These are phyloP conservation scores for Alloplasta piceator DNA, from an alignment of 2,888 invertebrate genomes.

Conservation along the genomic window DNA sequence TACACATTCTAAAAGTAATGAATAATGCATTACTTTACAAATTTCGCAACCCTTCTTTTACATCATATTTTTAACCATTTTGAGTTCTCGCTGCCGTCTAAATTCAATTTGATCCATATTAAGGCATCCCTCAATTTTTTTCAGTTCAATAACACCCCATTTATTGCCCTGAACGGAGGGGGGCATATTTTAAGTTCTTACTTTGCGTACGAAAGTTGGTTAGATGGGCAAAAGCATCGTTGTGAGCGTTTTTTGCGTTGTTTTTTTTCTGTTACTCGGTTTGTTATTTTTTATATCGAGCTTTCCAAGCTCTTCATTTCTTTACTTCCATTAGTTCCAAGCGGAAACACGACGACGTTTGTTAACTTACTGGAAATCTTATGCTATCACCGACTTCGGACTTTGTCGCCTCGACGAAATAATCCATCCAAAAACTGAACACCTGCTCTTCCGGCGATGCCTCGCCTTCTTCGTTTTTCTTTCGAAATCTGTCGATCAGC, in stretches of 20 bases:
- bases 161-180: conserved; percentile 11
- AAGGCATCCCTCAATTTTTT: too few relatives aligned
- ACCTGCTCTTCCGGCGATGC: conserved; percentile 92
- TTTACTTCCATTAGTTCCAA: conserved; percentile 69
- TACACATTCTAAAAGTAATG: too few relatives aligned
- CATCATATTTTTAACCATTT: too few relatives aligned
- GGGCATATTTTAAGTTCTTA: conserved; percentile 68
- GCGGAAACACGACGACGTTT: conserved; percentile 71
- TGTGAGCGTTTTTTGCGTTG: conserved; percentile 67
- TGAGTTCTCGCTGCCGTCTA: too few relatives aligned
- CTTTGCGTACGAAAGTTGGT: conserved; percentile 74
- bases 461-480: conserved; percentile 89
- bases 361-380: conserved; percentile 91
- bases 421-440: conserved; percentile 99
- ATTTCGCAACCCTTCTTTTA: too few relatives aligned
- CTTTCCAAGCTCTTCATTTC: background rate
- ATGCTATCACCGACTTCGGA: conserved; percentile 91
- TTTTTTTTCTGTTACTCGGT: background rate
- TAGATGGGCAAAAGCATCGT: conserved; percentile 71
- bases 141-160: conserved; percentile 38
- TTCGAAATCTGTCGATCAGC: conserved; percentile 95
- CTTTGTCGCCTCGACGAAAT: conserved; percentile 97
- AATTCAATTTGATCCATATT: too few relatives aligned
- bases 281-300: conserved; percentile 8
- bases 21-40: too few relatives aligned